Evolutionary conservation across 2,113 vertebrate genomes (phyloP).

Genomic region (Chroicocephalus ridibundus): DNA sequence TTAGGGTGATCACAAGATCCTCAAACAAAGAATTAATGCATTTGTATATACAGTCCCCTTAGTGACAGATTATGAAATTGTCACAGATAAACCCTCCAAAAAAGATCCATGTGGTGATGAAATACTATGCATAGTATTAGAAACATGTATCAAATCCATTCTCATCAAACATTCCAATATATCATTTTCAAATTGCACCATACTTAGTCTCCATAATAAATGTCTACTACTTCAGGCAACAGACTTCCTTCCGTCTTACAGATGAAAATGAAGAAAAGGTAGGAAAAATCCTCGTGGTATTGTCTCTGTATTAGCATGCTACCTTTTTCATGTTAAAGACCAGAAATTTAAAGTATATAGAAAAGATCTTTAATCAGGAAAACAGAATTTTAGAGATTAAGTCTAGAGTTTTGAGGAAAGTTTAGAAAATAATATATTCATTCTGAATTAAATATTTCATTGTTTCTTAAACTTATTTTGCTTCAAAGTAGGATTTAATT

Average conservation of each 20-base stretch:
- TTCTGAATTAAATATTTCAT: background rate
- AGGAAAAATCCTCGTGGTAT: background rate
- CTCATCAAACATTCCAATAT: background rate
- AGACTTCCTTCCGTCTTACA: background rate
- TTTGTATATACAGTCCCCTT: constrained; percentile 23
- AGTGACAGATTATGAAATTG: constrained; percentile 43
- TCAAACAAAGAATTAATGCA: constrained; percentile 63
- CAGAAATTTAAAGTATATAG: background rate
- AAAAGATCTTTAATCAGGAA: background rate
- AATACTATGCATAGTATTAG: background rate
- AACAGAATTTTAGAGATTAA: background rate
- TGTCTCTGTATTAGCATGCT: background rate
- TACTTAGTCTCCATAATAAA: background rate
- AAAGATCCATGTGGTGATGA: background rate
- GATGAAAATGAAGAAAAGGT: background rate
- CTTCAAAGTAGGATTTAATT: background rate
- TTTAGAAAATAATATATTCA: background rate
- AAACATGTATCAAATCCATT: background rate
- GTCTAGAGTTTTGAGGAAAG: background rate
- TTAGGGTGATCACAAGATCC: constrained; percentile 29
- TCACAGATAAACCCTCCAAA: background rate
- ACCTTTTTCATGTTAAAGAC: background rate
- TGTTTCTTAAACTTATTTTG: background rate
- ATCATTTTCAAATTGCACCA: background rate
- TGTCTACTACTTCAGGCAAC: background rate